Evolutionary conservation across 2,797 vertebrate species (phyloP), one percentile per base, ranked within the genome.

Genomic region (Craterocephalus amniculus): DNA sequence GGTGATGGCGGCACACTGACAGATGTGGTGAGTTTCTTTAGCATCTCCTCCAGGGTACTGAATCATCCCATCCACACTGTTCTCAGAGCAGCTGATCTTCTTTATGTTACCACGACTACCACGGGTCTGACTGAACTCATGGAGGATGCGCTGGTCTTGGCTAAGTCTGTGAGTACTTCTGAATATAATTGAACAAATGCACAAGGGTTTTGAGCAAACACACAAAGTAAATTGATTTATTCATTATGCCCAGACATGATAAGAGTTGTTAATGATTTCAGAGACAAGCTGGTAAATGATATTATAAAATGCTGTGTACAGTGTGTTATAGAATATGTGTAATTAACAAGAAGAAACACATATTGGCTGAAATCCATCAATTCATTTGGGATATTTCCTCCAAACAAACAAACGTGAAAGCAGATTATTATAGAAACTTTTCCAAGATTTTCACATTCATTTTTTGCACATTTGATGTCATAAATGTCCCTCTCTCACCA

Each of bases 11-110:
- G 96, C 0, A 87, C 90, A 6, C 89, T 97, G 88, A 98, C 96
- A 0, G 97, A 96, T 48, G 89, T 97, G 89, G 89, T 98, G 88
- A 99, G 97, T 87, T 99, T 99, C 87, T 97, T 96, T 72, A 94
- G 94, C 0, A 74, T 96, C 82, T 93, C 94, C 70, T 97, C 89
- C 65, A 96, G 88, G 72, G 96, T 98, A 89, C 94, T 98, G 93
- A 98, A 98, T 88, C 96, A 99, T 72, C 93, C 89, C 0, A 92
- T 95, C 22, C 96, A 99, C 93, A 94, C 92, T 56, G 93, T 90
- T 81, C 91, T 99, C 79, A 98, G 94, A 91, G 95, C 95, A 66
- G 97, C 96, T 74, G 95, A 95, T 27, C 95, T 95, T 38, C 93
- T 98, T 78, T 96, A 95, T 90, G 90, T 94, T 0, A 93, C 95